Evolutionary conservation across 2,888 invertebrate species (phyloP).

Genomic region (Teleogryllus oceanicus): DNA sequence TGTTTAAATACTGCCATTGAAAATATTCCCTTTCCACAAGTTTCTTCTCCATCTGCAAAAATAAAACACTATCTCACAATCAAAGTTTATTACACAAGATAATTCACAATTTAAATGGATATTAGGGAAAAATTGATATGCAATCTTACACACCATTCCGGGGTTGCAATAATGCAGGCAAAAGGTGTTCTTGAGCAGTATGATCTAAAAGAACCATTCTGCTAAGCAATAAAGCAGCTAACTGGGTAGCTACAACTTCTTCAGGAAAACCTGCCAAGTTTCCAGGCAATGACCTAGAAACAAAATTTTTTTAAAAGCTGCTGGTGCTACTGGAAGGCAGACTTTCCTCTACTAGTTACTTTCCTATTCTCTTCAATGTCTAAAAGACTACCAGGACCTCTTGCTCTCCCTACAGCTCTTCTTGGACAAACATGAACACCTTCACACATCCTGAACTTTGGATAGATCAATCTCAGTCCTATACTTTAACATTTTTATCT

Average conservation of each 20-base stretch:
- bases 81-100: too few relatives aligned
- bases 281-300: slow-evolving; percentile 56
- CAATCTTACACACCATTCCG: slow-evolving; percentile 57
- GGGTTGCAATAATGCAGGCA: slow-evolving; percentile 69
- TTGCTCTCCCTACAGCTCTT: too few relatives aligned
- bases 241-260: slow-evolving; percentile 74
- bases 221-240: slow-evolving; percentile 73
- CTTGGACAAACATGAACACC: too few relatives aligned
- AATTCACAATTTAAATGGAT: not conserved
- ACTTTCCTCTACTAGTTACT: not conserved
- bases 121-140: not conserved
- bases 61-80: not conserved
- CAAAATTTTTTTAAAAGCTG: not conserved
- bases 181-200: slow-evolving; percentile 68
- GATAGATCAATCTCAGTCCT: too few relatives aligned
- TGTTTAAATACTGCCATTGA: slow-evolving; percentile 64
- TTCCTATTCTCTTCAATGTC: not conserved
- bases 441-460: too few relatives aligned
- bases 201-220: slow-evolving; percentile 80
- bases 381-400: too few relatives aligned
- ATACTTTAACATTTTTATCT: too few relatives aligned
- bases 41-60: slow-evolving; percentile 29
- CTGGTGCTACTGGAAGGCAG: not conserved
- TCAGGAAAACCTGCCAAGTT: slow-evolving; percentile 72
- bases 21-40: slow-evolving; percentile 61